Evolutionary conservation across 2,888 invertebrate species (phyloP).

Genomic region (Argyresthia goedartella): DNA sequence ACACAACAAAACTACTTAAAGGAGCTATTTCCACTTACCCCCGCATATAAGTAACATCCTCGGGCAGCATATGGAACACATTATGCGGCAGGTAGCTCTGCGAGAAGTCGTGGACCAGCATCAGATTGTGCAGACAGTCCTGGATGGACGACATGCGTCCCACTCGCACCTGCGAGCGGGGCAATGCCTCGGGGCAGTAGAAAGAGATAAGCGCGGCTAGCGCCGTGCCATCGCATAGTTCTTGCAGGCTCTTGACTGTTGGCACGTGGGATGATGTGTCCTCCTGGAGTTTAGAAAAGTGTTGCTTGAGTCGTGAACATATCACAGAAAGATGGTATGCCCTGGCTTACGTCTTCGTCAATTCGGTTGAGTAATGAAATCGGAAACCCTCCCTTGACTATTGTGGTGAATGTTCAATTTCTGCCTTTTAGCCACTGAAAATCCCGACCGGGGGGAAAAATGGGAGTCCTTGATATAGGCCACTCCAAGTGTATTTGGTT

Average conservation of each 20-base stretch:
- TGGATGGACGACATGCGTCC: constrained; percentile 82
- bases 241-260: constrained; percentile 82
- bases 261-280: constrained; percentile 73
- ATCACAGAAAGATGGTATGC: too few species aligned
- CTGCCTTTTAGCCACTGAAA: too few species aligned
- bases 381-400: too few species aligned
- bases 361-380: too few species aligned
- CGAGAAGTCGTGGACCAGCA: constrained; percentile 90
- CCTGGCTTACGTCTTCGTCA: too few species aligned
- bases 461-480: too few species aligned
- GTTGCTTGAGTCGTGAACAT: not conserved
- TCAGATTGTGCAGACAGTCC: constrained; percentile 92
- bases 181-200: constrained; percentile 79
- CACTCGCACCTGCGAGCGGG: constrained; percentile 30
- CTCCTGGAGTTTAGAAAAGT: constrained; percentile 50
- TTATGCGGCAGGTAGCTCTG: constrained; percentile 85
- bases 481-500: too few species aligned
- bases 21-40: constrained; percentile 80
- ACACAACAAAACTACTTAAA: too few species aligned
- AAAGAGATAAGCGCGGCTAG: constrained; percentile 89
- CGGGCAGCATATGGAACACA: constrained; percentile 94
- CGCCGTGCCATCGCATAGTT: constrained; percentile 92
- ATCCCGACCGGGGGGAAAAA: too few species aligned
- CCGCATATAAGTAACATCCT: constrained; percentile 94
- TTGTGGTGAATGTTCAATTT: too few species aligned